phyloP scores from a whole-genome alignment of 2,113 vertebrate species.

The Danio rerio region GRCz12tu NC_133198.1:27305001-27305500 shows the following conservation, averaged over 20 bases:
- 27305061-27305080: too few relatives aligned
- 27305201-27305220: slow-evolving; percentile 55
- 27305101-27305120: too few relatives aligned
- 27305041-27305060: too few relatives aligned
- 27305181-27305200: too few relatives aligned
- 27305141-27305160: too few relatives aligned
- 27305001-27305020: too few relatives aligned
- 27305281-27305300: slow-evolving; percentile 42
- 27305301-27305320: slow-evolving; percentile 41
- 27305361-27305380: slow-evolving; percentile 51
- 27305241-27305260: slow-evolving; percentile 40
- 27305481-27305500: slow-evolving; percentile 38
- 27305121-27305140: too few relatives aligned
- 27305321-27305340: slow-evolving; percentile 49
- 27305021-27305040: too few relatives aligned
- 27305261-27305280: slow-evolving; percentile 29
- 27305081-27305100: too few relatives aligned
- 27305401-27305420: slow-evolving; percentile 66
- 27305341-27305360: slow-evolving; percentile 56
- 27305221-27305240: slow-evolving; percentile 57
- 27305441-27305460: slow-evolving; percentile 65
- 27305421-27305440: slow-evolving; percentile 58
- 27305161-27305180: too few relatives aligned
- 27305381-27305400: slow-evolving; percentile 61
- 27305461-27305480: slow-evolving; percentile 61